Evolutionary conservation across 2,797 vertebrate genomes (phyloP), one percentile per base, ranked within the genome.

Genomic region (Kryptolebias ocellatus): DNA sequence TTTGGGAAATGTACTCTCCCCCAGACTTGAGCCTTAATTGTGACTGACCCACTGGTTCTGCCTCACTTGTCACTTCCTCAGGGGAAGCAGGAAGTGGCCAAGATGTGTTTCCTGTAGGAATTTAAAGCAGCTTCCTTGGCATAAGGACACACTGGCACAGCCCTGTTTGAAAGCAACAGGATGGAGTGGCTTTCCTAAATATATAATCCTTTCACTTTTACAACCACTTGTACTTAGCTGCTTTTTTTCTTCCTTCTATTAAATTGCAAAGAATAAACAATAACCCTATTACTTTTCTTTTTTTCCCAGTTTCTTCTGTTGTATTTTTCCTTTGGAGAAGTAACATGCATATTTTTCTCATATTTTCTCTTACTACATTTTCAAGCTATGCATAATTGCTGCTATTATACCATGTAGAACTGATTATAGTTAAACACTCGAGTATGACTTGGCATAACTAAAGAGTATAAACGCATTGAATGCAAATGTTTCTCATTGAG

Each of bases 51-150:
- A 53, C 24, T 24, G 51, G 24, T 67, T 71, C 68, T 44, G 29
- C 60, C 20, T 28, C 53, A 82, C 62, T 67, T 53, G 56, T 37
- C 57, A 60, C 80, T 87, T 90, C 90, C 87, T 89, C 72, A 37
- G 61, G 51, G 81, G 77, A 80, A 75, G 76, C 87, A 88, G 91
- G 91, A 91, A 89, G 80, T 65, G 64, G 46, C 80, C 53, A 60
- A 70, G 84, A 81, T 86, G 80, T 51, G 81, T 72, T 90, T 90
- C 90, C 88, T 87, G 74, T 74, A 72, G 65, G 67, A 78, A 82
- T 79, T 58, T 70, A 74, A 70, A 44, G 57, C 66, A 0, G 72
- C 66, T 83, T 83, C 70, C 74, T 76, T 10, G 50, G 65, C 52
- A 60, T 28, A 47, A 50, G 67, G 16, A 17, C 52, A 53, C 62